Evolutionary conservation across 2,113 vertebrate species (phyloP), one percentile per base, ranked within the genome.

Genomic region (Chloropsis cyanopogon): DNA sequence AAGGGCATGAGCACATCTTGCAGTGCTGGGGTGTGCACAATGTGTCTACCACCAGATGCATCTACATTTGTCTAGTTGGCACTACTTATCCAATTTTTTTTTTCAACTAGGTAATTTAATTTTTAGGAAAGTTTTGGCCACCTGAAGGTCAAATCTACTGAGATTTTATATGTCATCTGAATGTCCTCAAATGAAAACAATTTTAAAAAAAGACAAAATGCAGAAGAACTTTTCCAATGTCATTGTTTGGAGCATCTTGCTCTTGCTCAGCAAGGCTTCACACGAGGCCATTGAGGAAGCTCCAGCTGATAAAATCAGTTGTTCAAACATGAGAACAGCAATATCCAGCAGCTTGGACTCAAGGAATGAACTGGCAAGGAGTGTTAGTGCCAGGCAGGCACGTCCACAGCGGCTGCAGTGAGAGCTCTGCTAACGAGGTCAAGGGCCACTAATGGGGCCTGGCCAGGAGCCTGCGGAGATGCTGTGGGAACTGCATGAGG

Each of bases 221-320:
- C 15, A 54, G 46, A 59, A 29, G 23, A 63, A 7, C 9, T 33
- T 85, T 52, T 41, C 15, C 8, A 8, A 4, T 10, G 18, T 11
- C 9, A 0, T 6, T 86, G 31, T 39, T 88, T 50, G 21, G 53
- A 87, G 41, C 41, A 29, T 52, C 17, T 49, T 7, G 4, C 2
- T 4, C 23, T 64, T 37, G 42, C n/a, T 29, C 47, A 53, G 57
- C 0, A 5, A 46, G 69, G 44, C 44, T 63, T 46, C 52, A 11
- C 14, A 5, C 0, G 1, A 56, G 37, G n/a, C 46, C 29, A 1
- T 14, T 0, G 0, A 18, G 49, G 60, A 33, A 61, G 47, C 20
- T 81, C 60, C 73, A 18, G 41, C 25, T 68, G 16, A 39, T 26
- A 7, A 41, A 60, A 80, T 46, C 28, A 14, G 7, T n/a, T 39